These are phyloP conservation scores for Zaprionus lineosus DNA, from an alignment of 2,888 invertebrate species.

Conservation along the genomic window DNA sequence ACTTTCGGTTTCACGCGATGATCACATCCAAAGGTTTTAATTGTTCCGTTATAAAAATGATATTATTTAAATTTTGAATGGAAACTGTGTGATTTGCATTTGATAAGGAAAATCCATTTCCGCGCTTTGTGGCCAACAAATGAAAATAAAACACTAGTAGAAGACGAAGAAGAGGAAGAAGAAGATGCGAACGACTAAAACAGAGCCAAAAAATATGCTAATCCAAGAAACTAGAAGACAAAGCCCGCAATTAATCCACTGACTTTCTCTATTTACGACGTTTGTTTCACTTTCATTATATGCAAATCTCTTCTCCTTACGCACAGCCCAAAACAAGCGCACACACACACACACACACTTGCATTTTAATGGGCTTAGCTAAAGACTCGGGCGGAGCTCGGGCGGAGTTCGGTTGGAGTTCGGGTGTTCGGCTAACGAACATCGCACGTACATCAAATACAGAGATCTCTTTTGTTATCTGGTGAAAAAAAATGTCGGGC, in stretches of 20 bases:
- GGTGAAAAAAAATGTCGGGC: slow-evolving; percentile 6
- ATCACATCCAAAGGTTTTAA: background rate
- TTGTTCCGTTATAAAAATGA: slow-evolving; percentile 21
- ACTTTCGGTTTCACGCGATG: slow-evolving; percentile 4
- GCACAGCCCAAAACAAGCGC: slow-evolving; percentile 5
- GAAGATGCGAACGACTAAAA: slow-evolving; percentile 28
- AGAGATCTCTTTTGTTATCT: slow-evolving; percentile 28
- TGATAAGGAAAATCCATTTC: slow-evolving; percentile 30
- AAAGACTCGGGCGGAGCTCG: slow-evolving; percentile 19
- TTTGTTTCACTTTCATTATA: slow-evolving; percentile 66
- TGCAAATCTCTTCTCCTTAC: slow-evolving; percentile 58
- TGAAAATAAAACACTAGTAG: too few relatives aligned
- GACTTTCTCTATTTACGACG: slow-evolving; percentile 55
- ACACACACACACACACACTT: too few relatives aligned
- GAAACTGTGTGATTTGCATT: slow-evolving; percentile 6
- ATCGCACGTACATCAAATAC: slow-evolving; percentile 7
- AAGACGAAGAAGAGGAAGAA: background rate
- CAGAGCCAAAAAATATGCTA: slow-evolving; percentile 54
- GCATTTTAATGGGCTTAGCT: slow-evolving; percentile 23
- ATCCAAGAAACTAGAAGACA: slow-evolving; percentile 55
- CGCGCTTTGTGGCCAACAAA: slow-evolving; percentile 31
- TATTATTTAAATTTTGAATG: slow-evolving; percentile 10
- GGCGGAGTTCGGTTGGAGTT: slow-evolving; percentile 33
- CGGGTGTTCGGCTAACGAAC: slow-evolving; percentile 38
- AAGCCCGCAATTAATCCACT: slow-evolving; percentile 64